phyloP scores from a whole-genome alignment of 2,113 vertebrate genomes.

The Neolamprologus kungweensis region DNA sequence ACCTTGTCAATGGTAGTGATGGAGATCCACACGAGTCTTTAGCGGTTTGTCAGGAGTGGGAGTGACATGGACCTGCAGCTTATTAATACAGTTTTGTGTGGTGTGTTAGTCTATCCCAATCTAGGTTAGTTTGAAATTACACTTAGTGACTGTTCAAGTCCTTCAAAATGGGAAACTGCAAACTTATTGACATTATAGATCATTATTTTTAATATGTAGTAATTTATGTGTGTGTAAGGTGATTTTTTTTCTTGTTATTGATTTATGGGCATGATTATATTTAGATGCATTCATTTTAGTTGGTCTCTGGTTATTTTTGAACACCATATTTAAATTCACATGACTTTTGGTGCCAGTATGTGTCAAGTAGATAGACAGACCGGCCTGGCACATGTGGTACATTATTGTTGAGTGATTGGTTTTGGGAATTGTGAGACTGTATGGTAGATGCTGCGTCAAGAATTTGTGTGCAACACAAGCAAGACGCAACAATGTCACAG shows the following conservation, averaged over 20 bases:
- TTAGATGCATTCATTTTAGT: not conserved
- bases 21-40: not conserved
- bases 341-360: not conserved
- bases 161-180: not conserved
- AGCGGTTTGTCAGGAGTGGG: not conserved
- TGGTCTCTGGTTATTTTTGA: not conserved
- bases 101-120: not conserved
- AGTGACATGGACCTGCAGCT: not conserved
- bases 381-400: not conserved
- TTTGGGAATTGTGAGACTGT: not conserved
- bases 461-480: not conserved
- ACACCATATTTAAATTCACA: no score
- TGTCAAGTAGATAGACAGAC: not conserved
- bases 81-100: not conserved
- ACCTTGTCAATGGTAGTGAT: not conserved
- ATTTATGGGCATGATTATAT: not conserved
- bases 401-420: not conserved
- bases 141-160: not conserved
- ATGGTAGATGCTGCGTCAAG: not conserved
- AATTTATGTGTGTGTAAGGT: not conserved
- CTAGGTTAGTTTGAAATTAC: not conserved
- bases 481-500: not conserved
- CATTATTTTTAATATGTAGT: not conserved
- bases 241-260: not conserved
- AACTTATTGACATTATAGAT: not conserved